These are phyloP conservation scores for Hystrix cristata DNA, from an alignment of 2,113 vertebrate genomes.

Conservation along the genomic window DNA sequence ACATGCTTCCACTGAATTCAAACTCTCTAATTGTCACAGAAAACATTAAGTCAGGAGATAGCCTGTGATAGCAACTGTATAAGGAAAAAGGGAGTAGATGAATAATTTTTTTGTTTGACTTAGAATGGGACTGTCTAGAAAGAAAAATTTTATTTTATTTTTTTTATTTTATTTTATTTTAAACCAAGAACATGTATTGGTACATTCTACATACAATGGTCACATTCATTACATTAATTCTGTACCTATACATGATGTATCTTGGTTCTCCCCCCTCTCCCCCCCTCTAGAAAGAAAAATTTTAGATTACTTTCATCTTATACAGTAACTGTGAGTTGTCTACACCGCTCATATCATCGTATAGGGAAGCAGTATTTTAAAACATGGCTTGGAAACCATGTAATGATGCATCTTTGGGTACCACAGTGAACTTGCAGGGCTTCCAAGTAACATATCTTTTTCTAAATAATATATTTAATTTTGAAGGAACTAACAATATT, in stretches of 20 bases:
- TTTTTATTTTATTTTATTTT: no score
- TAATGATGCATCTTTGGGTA: background rate
- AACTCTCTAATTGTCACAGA: background rate
- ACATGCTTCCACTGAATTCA: background rate
- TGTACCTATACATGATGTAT: no score
- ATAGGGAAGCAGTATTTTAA: background rate
- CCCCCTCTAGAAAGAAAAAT: background rate
- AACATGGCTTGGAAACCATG: background rate
- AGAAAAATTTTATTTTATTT: background rate
- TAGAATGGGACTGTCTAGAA: background rate
- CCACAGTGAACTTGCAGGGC: background rate
- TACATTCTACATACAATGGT: no score
- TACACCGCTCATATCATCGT: background rate
- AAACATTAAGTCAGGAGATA: background rate
- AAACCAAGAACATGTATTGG: no score
- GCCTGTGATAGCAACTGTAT: background rate
- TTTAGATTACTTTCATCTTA: background rate
- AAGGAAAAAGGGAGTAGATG: background rate
- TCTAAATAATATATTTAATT: background rate
- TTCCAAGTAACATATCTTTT: background rate
- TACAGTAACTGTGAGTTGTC: background rate
- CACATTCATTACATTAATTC: no score
- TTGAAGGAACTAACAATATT: background rate
- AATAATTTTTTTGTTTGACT: background rate
- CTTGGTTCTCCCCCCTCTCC: no score